Evolutionary conservation across 2,888 invertebrate species (phyloP), one percentile per base, ranked within the genome.

Genomic region (Octonoba sinensis): DNA sequence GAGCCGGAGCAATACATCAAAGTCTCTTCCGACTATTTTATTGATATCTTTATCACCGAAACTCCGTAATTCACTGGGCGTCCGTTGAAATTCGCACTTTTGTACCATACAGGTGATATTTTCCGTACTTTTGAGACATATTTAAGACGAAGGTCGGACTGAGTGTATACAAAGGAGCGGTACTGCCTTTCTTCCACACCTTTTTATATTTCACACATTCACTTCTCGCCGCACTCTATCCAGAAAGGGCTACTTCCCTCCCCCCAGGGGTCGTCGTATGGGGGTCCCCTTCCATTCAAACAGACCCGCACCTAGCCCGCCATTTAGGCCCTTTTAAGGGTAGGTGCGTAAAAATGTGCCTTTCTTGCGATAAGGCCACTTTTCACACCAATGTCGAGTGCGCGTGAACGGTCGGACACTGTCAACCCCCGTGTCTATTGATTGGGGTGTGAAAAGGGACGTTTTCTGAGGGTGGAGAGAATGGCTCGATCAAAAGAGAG

Each of bases 321-420:
- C 73, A 81, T 81, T 81, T 69, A 81, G 79, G 67, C 72, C 27
- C 64, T 72, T 67, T 66, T 79, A 72, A 24, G 47, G 73, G 60
- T 66, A 73, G 79, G 78, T 79, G 72, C 78, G 72, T 72, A 60
- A 66, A 72, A 79, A 79, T 79, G 66, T 27, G 67, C 60, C 73
- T 64, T 81, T 81, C 62, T 81, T 60, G 59, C 51, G 67, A 81
- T 73, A 69, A 60, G 73, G 79, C 79, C 79, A 81, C 73, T 81
- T 81, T 73, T 69, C 67, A 64, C 76, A 69, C 62, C 44, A 67
- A 46, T 59, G 24, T 47, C n/a, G 13, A 66, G 74, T 24, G 47
- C 22, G 66, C 49, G 62, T 46, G 66, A 67, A 75, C 75, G 69
- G 62, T n/a, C 54, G 36, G 67, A 70, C 77, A 70, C 77, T 36